These are phyloP conservation scores for Eulemur coronatus DNA, from an alignment of 2,797 vertebrate species.

Conservation along the genomic window DNA sequence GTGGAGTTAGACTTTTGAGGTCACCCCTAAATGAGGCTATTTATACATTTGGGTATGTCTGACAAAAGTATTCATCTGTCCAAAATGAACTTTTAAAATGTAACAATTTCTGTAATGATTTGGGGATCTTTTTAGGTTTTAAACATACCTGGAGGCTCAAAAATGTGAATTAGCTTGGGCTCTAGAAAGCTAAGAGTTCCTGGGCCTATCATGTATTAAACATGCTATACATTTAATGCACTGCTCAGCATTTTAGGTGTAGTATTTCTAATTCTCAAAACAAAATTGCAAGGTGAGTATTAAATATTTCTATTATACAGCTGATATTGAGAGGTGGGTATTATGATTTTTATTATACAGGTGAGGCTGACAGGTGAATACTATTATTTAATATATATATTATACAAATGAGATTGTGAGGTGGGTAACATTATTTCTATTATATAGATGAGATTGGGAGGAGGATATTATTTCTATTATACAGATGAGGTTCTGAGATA, in stretches of 20 bases:
- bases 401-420: not conserved
- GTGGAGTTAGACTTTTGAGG: not conserved
- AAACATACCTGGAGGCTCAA: not conserved
- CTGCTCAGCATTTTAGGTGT: not conserved
- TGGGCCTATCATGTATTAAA: not conserved
- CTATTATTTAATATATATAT: not conserved
- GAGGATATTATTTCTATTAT: not conserved
- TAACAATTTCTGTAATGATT: not conserved
- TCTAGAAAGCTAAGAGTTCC: not conserved
- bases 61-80: not conserved
- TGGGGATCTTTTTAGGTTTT: slow-evolving; percentile 3
- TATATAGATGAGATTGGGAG: not conserved
- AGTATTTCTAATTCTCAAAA: slow-evolving; percentile 40
- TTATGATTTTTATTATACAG: slow-evolving; percentile 9
- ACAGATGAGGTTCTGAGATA: not conserved
- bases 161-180: not conserved
- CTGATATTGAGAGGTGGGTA: not conserved
- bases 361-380: not conserved
- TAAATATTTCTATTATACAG: slow-evolving; percentile 26
- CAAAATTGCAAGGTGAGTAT: not conserved
- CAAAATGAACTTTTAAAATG: slow-evolving; percentile 42
- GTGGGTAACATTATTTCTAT: not conserved
- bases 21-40: not conserved
- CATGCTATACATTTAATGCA: not conserved
- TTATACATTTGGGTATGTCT: not conserved